Base-by-base conservation (phyloP, 2,797 vertebrate species). In the Lepilemur ruficaudatus region DNA sequence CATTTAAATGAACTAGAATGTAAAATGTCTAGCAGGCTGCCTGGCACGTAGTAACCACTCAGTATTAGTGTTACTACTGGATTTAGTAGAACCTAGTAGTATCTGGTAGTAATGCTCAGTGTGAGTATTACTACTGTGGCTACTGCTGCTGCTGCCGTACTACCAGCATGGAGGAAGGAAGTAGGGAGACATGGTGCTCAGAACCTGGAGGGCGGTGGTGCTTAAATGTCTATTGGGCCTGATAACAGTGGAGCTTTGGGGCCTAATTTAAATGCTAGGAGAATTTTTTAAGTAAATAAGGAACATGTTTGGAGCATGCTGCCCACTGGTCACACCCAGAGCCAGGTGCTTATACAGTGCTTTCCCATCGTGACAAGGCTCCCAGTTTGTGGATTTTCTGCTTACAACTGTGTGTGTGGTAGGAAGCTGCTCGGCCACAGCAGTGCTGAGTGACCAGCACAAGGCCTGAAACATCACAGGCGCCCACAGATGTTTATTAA, bases 321-420 rank as follows among this genome's bases (percentile, higher is more conserved):
- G 22, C 73, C 73, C 12, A 0, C 2, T 1, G 25, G 22, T 15
- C 12, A 0, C 14, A 6, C 14, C 1, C 13, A 52, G 38, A 30
- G 41, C 1, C 1, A 0, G 8, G n/a, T 2, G 1, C 41, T 52
- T 2, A 0, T 1, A 52, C 4, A 13, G 38, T 2, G 5, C 25
- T 23, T 22, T 69, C 38, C 20, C 30, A 0, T 28, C 32, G 0
- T 14, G 41, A 4, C 48, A 35, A 20, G 73, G 15, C 79, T 57
- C 67, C 23, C 11, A 18, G 23, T 38, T 17, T 52, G 23, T 41
- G 30, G 70, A 2, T 23, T 46, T 52, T 38, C 59, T 46, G 59
- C 35, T n/a, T 20, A 25, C 48, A n/a, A 2, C 12, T 6, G 14
- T 82, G 1, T 30, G 23, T 2, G 0, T 20, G 7, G 14, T 4